Conservation (phyloP, 2,888 invertebrate species). For the Melitaea athalia region DNA sequence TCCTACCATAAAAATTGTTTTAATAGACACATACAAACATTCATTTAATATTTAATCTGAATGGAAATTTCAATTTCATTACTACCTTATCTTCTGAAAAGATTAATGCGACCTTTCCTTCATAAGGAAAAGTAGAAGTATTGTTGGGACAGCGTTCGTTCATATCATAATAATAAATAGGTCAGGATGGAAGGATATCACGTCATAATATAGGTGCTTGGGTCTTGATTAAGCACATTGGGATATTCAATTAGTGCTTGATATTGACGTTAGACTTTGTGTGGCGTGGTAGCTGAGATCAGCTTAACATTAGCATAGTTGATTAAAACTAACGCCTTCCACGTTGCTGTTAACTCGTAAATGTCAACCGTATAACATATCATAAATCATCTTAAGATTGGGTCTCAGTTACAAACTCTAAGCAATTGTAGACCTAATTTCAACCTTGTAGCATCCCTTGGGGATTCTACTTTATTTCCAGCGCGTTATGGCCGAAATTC, state of each 20-base stretch:
- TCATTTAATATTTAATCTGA: constrained; percentile 23
- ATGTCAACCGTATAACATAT: constrained; percentile 77
- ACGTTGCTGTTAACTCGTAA: constrained; percentile 76
- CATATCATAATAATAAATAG: constrained; percentile 40
- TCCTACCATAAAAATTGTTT: constrained; percentile 53
- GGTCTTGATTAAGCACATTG: constrained; percentile 70
- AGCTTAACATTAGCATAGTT: constrained; percentile 80
- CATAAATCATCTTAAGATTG: constrained; percentile 82
- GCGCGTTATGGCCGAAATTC: constrained; percentile 43
- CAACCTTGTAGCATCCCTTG: constrained; percentile 44
- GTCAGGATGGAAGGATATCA: constrained; percentile 39
- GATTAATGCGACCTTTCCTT: constrained; percentile 28
- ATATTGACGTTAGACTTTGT: constrained; percentile 73
- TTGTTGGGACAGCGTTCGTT: constrained; percentile 16
- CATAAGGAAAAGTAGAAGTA: constrained; percentile 24
- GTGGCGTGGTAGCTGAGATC: constrained; percentile 59
- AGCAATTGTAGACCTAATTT: constrained; percentile 54
- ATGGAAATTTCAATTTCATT: constrained; percentile 18
- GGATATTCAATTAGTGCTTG: constrained; percentile 73
- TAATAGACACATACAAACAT: constrained; percentile 20
- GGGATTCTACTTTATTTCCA: constrained; percentile 42
- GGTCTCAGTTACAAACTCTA: constrained; percentile 68
- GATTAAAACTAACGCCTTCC: constrained; percentile 76
- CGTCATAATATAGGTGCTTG: constrained; percentile 45
- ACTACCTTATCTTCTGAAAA: constrained; percentile 17